Evolutionary conservation across 2,888 invertebrate species (phyloP).

Genomic region (Scaptomyza polygonia): DNA sequence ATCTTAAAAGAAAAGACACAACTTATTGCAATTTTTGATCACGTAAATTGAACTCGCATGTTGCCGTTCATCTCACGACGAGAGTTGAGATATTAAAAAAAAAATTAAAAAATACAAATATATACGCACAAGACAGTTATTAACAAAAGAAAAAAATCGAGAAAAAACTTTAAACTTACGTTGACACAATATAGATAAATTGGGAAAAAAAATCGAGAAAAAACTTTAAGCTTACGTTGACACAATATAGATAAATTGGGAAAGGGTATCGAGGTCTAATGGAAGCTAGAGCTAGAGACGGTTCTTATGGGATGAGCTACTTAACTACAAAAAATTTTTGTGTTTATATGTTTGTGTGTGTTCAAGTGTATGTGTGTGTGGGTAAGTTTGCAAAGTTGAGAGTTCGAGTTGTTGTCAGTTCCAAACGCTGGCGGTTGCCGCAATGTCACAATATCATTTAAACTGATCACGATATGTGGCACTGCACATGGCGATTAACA

Average conservation of each 20-base stretch:
- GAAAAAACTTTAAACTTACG: conserved; percentile 35
- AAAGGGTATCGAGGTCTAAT: conserved; percentile 35
- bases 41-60: conserved; percentile 32
- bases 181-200: conserved; percentile 11
- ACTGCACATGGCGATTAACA: conserved; percentile 75
- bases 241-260: conserved; percentile 15
- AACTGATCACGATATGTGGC: conserved; percentile 83
- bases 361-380: conserved; percentile 19
- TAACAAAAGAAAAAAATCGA: conserved; percentile 45
- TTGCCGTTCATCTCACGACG: conserved; percentile 46
- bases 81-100: conserved; percentile 40
- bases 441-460: conserved; percentile 71
- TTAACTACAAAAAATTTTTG: conserved; percentile 44
- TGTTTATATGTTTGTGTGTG: conserved; percentile 19
- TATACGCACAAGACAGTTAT: conserved; percentile 58
- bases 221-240: conserved; percentile 33
- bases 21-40: conserved; percentile 57
- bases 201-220: conserved; percentile 28
- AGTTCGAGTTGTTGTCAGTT: conserved; percentile 39
- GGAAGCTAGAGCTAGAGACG: conserved; percentile 47
- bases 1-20: conserved; percentile 15
- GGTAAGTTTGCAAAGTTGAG: conserved; percentile 14
- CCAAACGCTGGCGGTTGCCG: conserved; percentile 48
- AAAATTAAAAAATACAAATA: conserved; percentile 23
- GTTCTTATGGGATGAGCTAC: conserved; percentile 31